Base-by-base conservation (phyloP, 1,140 invertebrate genomes). In the Oreohelix idahoensis region DNA sequence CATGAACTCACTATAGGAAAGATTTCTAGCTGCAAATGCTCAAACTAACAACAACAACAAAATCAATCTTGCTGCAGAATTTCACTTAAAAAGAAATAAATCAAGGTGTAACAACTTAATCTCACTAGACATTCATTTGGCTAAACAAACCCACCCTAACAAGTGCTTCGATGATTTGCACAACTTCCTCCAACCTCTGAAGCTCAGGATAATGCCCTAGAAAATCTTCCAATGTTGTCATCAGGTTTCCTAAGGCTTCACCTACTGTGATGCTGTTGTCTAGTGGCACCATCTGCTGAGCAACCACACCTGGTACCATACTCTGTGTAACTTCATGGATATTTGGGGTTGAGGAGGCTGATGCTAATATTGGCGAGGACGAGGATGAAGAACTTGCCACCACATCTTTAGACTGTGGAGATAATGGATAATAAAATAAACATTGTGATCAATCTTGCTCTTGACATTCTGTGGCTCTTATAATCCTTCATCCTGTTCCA, bases 121-220 rank as follows among this genome's bases (percentile, higher is more conserved):
- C n/a, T n/a, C n/a, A n/a, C n/a, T n/a, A n/a, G n/a, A n/a, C n/a
- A n/a, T n/a, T n/a, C n/a, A n/a, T n/a, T n/a, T n/a, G n/a, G 42
- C 42, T 45, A 20, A 58, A 58, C 5, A 58, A 58, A 58, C 53
- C 89, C 83, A 93, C 93, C 87, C 88, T 86, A 75, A 93, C 86
- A 76, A 93, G 88, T 58, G 89, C 86, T 80, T 93, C 89, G 53
- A 93, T 86, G 70, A 90, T 87, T 11, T 87, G 81, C 35, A 93
- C 87, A 1, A 91, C 88, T 80, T 92, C 90, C 84, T 94, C 92
- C 69, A 94, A 83, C 53, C 87, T 88, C 84, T 93, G 91, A 79
- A 94, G 85, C 84, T 93, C 93, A n/a, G 90, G 88, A 84, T 93
- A 94, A 79, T 93, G 93, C 70, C 93, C 93, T 79, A 92, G 93